These are phyloP conservation scores for Andrena minutula DNA, from an alignment of 2,888 invertebrate species.

Conservation along the genomic window DNA sequence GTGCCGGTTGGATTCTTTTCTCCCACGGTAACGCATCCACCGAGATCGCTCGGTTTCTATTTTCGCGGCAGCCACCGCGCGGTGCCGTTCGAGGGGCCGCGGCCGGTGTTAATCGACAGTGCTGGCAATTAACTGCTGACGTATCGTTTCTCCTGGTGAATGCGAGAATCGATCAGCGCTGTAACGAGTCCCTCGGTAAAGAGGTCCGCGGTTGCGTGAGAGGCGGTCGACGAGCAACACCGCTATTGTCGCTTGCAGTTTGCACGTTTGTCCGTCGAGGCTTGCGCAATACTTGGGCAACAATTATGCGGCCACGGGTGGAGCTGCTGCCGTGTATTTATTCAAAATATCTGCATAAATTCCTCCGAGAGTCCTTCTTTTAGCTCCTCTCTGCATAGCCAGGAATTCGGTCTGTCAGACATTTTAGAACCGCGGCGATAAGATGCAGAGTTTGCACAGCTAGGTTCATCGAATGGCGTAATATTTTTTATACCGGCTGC, in stretches of 20 bases:
- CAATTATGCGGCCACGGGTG: not conserved
- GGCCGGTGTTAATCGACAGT: conserved; percentile 51
- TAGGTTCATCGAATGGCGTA: no score
- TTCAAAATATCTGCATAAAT: no score
- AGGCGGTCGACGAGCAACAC: conserved; percentile 10
- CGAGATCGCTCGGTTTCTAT: conserved; percentile 11
- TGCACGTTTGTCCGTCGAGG: not conserved
- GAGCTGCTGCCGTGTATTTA: not conserved
- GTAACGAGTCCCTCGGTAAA: not conserved
- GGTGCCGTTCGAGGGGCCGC: conserved; percentile 3
- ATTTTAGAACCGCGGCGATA: no score
- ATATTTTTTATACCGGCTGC: no score
- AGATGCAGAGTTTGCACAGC: no score
- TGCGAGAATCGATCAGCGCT: conserved; percentile 41
- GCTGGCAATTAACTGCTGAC: conserved; percentile 58
- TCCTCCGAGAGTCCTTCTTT: no score
- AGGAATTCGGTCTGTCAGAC: no score
- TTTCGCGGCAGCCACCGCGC: conserved; percentile 24
- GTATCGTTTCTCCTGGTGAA: conserved; percentile 40
- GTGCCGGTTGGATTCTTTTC: conserved; percentile 31
- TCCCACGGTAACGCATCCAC: conserved; percentile 40
- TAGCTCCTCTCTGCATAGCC: no score
- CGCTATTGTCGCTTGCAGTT: conserved; percentile 30
- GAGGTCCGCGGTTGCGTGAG: conserved; percentile 11
- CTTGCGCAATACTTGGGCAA: conserved; percentile 4